Base-by-base conservation (phyloP, 2,797 vertebrate genomes). In the Sylvilagus floridanus region DNA sequence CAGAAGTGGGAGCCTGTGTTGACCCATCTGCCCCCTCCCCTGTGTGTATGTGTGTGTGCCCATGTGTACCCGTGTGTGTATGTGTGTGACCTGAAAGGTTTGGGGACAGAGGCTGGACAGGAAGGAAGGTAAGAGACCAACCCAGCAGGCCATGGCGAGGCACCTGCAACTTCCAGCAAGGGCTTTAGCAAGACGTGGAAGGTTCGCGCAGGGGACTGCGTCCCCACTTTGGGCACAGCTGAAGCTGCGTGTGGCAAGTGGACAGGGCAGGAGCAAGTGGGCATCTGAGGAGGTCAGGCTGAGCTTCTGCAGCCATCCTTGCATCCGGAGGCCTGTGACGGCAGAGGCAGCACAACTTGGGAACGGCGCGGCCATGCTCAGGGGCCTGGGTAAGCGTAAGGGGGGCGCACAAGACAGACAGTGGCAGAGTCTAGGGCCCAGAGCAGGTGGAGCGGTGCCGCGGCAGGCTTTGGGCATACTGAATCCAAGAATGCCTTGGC, bases 361-460 rank as follows among this genome's bases (percentile, higher is more conserved):
- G 14, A 28, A 66, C 2, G 32, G 57, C 4, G 7, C 11, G n/a
- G 60, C 32, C 0, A 0, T 0, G 50, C 66, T 19, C 12, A 4
- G 57, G 28, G 42, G 1, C 16, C 52, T 47, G 50, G 37, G 30
- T 2, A 14, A 24, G 19, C 62, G 52, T 1, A 0, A 37, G 65
- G 8, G 11, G 8, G 4, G 47, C 0, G 54, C 42, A 42, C 42
- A 9, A 42, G 42, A 42, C 42, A 42, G 42, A 42, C 42, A 42
- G 42, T 42, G 42, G 42, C 42, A 8, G 42, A 42, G 42, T 42
- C 42, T 42, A 42, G 42, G 42, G 42, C 7, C 8, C 42, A 42
- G 19, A 26, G 21, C 2, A 4, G 30, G 19, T 0, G 4, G 54
- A 30, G 4, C 32, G 47, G 26, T 42, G 47, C 0, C 9, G 4